Base-by-base conservation (phyloP, 2,797 vertebrate species). In the Astyanax mexicanus region DNA sequence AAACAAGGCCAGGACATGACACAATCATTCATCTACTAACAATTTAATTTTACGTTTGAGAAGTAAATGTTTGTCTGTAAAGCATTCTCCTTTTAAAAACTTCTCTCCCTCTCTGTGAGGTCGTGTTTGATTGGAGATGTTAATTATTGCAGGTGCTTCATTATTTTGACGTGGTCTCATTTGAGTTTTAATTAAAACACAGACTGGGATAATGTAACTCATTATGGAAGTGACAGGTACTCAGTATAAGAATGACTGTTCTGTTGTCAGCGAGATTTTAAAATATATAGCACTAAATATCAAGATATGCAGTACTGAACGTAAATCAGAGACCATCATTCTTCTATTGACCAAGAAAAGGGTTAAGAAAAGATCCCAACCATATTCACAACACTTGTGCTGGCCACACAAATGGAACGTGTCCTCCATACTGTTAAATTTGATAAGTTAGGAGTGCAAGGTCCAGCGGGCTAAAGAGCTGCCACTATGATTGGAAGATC, bases 151-250 rank as follows among this genome's bases (percentile, higher is more conserved):
- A 70, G 67, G 66, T 51, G 61, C 69, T 79, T 65, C 23, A 79
- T 74, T 74, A 69, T 47, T 64, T 62, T 79, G 72, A 70, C 72
- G 47, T n/a, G 13, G 58, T 58, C 49, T 75, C 60, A 65, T 51
- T 57, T 79, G 45, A 25, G 12, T 55, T 79, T 74, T 74, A 79
- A 78, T 78, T 73, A 73, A 73, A 78, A 47, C 57, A 37, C n/a
- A 74, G 71, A 79, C 57, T 11, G 35, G 71, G 58, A 73, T 52
- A 64, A 37, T 69, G 72, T 74, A 40, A 55, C 68, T 74, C 69
- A 74, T 74, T 69, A 74, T 57, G 19, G 42, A 15, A n/a, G 58
- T 32, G 57, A 65, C 55, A 74, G 15, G 55, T 42, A 55, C 25
- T 55, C 51, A 58, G 52, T n/a, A 51, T 21, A 6, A 54, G 64